Evolutionary conservation across 2,797 vertebrate species (phyloP).

Genomic region (Corythornis leucogaster): DNA sequence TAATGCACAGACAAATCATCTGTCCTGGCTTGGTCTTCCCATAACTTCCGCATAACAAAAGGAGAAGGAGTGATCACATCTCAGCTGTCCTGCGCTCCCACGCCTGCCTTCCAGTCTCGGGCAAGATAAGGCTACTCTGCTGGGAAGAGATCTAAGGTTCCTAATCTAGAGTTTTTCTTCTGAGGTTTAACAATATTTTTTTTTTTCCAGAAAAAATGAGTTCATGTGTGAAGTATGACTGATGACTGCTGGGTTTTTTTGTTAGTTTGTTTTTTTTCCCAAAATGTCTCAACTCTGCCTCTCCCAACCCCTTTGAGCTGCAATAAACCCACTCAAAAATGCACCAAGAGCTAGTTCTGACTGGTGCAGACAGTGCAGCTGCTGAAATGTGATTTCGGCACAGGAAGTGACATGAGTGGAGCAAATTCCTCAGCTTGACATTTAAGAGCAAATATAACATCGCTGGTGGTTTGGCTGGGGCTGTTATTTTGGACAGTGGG

Average conservation of each 20-base stretch:
- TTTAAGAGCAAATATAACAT: slow-evolving; percentile 11
- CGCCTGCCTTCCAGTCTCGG: not conserved
- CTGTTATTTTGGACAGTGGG: not conserved
- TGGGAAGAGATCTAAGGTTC: slow-evolving; percentile 11
- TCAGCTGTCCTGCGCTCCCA: not conserved
- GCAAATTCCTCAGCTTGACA: slow-evolving; percentile 46
- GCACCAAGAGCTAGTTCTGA: not conserved
- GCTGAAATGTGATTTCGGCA: not conserved
- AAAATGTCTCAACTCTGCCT: not conserved
- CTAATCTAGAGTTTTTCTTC: not conserved
- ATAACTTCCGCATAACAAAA: not conserved
- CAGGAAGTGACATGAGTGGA: slow-evolving; percentile 34
- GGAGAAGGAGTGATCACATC: slow-evolving; percentile 8
- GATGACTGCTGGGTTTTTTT: not conserved
- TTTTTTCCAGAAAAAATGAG: not conserved
- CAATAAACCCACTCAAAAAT: not conserved
- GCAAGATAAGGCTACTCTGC: not conserved
- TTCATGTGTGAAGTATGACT: not conserved
- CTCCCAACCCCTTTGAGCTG: not conserved
- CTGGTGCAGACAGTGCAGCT: not conserved
- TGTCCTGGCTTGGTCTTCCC: slow-evolving; percentile 16
- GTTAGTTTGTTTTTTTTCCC: not conserved
- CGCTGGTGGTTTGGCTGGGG: slow-evolving; percentile 15
- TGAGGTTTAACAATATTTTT: not conserved
- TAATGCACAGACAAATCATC: slow-evolving; percentile 20